Conservation (phyloP, 2,888 invertebrate genomes). For the Drosophila cognata region DNA sequence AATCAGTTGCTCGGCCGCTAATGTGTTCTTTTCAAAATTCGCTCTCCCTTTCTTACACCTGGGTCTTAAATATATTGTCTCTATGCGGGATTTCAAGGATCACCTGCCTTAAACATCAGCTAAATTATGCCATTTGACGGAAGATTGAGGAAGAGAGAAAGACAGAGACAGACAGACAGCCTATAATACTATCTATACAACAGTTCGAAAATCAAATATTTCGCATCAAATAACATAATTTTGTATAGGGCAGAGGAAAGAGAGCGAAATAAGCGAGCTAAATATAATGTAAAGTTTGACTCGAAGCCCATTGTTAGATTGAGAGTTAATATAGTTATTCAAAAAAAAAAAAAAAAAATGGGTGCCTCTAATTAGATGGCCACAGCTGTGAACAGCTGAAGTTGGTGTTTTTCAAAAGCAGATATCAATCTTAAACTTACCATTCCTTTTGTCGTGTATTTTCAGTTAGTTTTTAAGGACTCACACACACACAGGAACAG, state of each 20-base stretch:
- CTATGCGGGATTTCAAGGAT: not conserved
- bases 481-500: conserved; percentile 24
- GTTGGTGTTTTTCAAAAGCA: not conserved
- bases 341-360: not conserved
- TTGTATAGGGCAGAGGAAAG: not conserved
- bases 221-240: not conserved
- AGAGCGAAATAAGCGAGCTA: not conserved
- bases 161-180: not conserved
- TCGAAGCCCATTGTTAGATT: not conserved
- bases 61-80: not conserved
- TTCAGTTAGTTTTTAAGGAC: conserved; percentile 50
- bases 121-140: not conserved
- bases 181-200: not conserved
- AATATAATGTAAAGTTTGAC: not conserved
- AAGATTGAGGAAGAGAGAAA: not conserved
- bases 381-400: not conserved
- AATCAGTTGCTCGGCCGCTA: not conserved
- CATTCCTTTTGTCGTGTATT: not conserved
- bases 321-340: not conserved
- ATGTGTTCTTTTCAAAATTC: not conserved
- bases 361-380: not conserved
- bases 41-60: not conserved
- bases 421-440: not conserved
- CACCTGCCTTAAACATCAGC: not conserved
- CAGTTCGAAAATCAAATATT: not conserved